Percentiles rank a stretch among this genome's conserved stretches.
Evolutionary conservation across 1,140 invertebrate species (phyloP).

Genomic region (Solenopsis fugax): DNA sequence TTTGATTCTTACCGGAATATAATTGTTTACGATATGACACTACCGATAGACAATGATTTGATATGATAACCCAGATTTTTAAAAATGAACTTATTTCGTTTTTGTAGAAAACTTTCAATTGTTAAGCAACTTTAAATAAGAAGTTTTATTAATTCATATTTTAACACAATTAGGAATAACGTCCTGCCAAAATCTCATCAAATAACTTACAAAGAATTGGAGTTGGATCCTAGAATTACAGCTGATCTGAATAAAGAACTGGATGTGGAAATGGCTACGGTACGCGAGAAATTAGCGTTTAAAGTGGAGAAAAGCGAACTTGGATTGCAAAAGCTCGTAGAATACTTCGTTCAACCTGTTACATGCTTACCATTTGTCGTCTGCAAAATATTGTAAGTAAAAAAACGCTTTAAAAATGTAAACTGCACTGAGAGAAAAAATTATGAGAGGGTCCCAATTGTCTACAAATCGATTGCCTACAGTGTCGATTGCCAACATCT

Average conservation of each 20-base stretch:
- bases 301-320: slow-evolving; percentile 90
- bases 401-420: slow-evolving; percentile 23
- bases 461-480: too few relatives aligned
- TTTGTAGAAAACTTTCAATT: background rate
- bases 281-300: slow-evolving; percentile 88
- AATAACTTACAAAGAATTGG: slow-evolving; percentile 87
- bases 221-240: slow-evolving; percentile 89
- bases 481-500: too few relatives aligned
- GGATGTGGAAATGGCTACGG: slow-evolving; percentile 88
- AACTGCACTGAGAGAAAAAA: too few relatives aligned
- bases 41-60: too few relatives aligned
- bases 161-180: slow-evolving; percentile 86
- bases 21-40: too few relatives aligned
- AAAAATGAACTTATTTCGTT: too few relatives aligned
- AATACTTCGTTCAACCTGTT: slow-evolving; percentile 90
- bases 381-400: slow-evolving; percentile 85
- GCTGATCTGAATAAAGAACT: slow-evolving; percentile 88
- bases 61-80: too few relatives aligned
- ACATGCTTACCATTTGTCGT: slow-evolving; percentile 89
- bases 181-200: slow-evolving; percentile 88
- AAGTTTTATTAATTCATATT: slow-evolving; percentile 17
- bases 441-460: too few relatives aligned
- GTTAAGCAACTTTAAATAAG: background rate
- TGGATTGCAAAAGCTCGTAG: slow-evolving; percentile 90
- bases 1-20: too few relatives aligned